Evolutionary conservation across 2,888 invertebrate species (phyloP).

Genomic region (Leptura quadrifasciata): DNA sequence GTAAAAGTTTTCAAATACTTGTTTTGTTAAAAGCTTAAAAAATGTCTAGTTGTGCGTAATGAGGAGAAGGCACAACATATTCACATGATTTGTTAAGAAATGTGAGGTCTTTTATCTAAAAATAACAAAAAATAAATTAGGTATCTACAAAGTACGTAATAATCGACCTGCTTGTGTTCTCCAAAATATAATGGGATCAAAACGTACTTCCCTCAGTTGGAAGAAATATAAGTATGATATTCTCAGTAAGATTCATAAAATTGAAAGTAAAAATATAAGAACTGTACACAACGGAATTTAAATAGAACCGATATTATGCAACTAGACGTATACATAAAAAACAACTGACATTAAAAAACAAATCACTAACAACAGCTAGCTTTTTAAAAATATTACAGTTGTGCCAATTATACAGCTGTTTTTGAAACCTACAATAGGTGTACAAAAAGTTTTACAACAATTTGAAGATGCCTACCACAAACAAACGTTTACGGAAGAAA

Average conservation of each 20-base stretch:
- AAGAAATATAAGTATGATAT: not conserved
- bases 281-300: constrained; percentile 22
- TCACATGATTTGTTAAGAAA: constrained; percentile 62
- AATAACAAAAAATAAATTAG: constrained; percentile 13
- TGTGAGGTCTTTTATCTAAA: constrained; percentile 48
- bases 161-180: not conserved
- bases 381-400: constrained; percentile 58
- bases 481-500: constrained; percentile 5
- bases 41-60: constrained; percentile 68
- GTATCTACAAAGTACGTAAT: constrained; percentile 25
- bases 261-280: too few species aligned
- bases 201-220: not conserved
- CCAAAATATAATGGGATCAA: not conserved
- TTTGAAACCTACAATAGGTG: constrained; percentile 63
- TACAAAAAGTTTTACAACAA: constrained; percentile 47
- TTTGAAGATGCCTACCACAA: constrained; percentile 30
- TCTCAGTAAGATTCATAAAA: too few species aligned
- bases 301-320: constrained; percentile 39
- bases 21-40: constrained; percentile 48
- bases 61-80: constrained; percentile 71
- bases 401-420: constrained; percentile 67
- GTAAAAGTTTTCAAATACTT: not conserved
- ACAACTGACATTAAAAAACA: constrained; percentile 31
- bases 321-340: constrained; percentile 8
- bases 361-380: constrained; percentile 58